Percentiles rank a stretch among this genome's conserved stretches.
phyloP scores from a whole-genome alignment of 2,797 vertebrate genomes.

The Myotis pilosus region DNA sequence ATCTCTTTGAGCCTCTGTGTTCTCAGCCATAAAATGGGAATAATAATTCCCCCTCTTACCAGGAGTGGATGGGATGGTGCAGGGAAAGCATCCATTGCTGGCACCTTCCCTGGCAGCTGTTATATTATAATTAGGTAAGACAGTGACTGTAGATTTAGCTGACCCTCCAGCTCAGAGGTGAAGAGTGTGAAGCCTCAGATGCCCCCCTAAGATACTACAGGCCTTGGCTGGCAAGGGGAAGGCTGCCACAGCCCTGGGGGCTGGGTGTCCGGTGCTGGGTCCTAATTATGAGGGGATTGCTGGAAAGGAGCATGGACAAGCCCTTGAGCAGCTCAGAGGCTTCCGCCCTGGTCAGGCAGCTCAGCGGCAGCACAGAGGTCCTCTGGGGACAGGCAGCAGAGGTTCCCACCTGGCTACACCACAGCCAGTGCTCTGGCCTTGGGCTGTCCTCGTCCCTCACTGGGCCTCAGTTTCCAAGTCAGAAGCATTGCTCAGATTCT shows the following conservation, averaged over 20 bases:
- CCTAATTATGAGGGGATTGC: background rate
- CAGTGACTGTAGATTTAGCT: background rate
- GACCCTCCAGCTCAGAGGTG: background rate
- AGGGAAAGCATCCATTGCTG: background rate
- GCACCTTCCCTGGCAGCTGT: background rate
- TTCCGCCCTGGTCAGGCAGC: background rate
- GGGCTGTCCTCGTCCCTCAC: background rate
- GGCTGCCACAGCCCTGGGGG: background rate
- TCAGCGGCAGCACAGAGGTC: background rate
- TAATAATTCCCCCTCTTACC: background rate
- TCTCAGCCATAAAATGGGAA: background rate
- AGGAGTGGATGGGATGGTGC: background rate
- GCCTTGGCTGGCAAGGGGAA: background rate
- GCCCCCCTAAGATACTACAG: no score
- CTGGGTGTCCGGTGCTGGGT: background rate
- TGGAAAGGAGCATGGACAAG: background rate
- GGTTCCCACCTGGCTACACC: fast-evolving
- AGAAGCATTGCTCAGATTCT: background rate
- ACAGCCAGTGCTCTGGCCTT: fast-evolving
- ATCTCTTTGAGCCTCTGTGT: background rate
- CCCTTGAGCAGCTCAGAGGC: background rate
- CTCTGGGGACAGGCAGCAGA: background rate
- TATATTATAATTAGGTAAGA: background rate
- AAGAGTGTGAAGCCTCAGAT: background rate
- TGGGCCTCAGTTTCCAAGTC: background rate